phyloP scores from a whole-genome alignment of 2,888 invertebrate species.

The Atherix ibis region DNA sequence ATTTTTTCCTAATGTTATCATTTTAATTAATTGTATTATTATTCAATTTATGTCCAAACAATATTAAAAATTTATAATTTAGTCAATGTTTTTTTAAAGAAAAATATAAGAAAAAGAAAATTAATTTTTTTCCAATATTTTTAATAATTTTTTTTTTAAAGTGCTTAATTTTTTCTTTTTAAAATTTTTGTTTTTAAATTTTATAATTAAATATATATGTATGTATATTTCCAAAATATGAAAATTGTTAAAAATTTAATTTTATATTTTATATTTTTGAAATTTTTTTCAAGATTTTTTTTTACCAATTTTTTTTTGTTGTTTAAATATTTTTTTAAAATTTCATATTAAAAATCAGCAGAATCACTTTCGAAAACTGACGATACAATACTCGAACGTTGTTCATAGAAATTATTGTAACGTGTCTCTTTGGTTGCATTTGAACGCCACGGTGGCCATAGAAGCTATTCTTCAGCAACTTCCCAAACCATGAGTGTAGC shows the following conservation, averaged over 20 bases:
- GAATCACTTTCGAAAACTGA: constrained; percentile 30
- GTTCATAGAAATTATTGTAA: constrained; percentile 18
- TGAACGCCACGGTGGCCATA: constrained; percentile 25
- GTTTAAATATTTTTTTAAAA: not conserved
- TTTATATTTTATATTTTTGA: not conserved
- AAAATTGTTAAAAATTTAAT: not conserved
- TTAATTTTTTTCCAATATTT: constrained; percentile 1
- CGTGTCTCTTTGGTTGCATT: constrained; percentile 8
- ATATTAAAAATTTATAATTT: no score
- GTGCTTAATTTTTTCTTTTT: not conserved
- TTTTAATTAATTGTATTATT: no score
- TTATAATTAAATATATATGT: no score
- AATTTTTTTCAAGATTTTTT: not conserved
- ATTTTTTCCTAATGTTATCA: no score
- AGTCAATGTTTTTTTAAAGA: no score
- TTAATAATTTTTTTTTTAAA: not conserved
- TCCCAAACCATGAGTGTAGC: constrained; percentile 87
- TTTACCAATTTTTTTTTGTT: not conserved
- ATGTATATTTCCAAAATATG: no score
- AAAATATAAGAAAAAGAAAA: no score
- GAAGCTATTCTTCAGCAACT: constrained; percentile 42
- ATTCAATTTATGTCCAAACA: no score
- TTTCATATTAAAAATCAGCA: constrained; percentile 16
- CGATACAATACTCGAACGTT: constrained; percentile 26
- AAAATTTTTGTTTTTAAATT: no score